A percentile compares a stretch with the other conserved stretches of the same genome.
Conservation (phyloP, 2,797 vertebrate species). For the Myripristis jacobus region DNA sequence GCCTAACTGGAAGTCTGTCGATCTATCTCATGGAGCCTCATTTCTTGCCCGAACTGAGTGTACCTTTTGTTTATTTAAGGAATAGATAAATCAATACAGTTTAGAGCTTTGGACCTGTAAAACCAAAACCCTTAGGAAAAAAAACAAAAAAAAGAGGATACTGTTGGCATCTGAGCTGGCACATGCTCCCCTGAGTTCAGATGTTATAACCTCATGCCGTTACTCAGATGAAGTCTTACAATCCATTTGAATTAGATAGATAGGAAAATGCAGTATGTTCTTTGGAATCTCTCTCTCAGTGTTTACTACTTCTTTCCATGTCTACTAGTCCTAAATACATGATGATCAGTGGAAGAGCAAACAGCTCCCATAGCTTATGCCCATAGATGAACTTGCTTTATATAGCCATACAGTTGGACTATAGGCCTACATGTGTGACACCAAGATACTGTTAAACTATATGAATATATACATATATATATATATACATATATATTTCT, state of each 20-base stretch:
- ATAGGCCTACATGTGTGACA: slow-evolving; percentile 25
- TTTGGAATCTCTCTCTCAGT: slow-evolving; percentile 49
- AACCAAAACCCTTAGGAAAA: slow-evolving; percentile 51
- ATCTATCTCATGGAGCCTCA: slow-evolving; percentile 26
- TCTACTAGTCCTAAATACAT: slow-evolving; percentile 12
- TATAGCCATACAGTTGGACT: slow-evolving; percentile 16
- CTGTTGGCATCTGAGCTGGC: slow-evolving; percentile 32
- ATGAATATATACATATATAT: slow-evolving; percentile 48
- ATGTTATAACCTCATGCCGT: slow-evolving; percentile 63
- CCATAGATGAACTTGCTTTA: slow-evolving; percentile 2
- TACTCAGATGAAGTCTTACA: slow-evolving; percentile 54
- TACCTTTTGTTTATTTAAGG: slow-evolving; percentile 17
- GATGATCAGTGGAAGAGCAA: slow-evolving; percentile 54
- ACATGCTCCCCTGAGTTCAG: slow-evolving; percentile 26
- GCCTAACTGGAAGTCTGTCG: slow-evolving; percentile 59
- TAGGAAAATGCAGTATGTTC: slow-evolving; percentile 38
- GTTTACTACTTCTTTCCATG: background rate
- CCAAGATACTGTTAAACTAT: slow-evolving; percentile 39
- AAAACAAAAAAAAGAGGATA: slow-evolving; percentile 11
- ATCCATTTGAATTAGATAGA: slow-evolving; percentile 55
- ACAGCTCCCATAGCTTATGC: background rate
- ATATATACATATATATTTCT: slow-evolving; percentile 53
- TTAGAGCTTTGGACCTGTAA: slow-evolving; percentile 31
- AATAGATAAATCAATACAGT: slow-evolving; percentile 10
- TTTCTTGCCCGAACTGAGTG: slow-evolving; percentile 24